phyloP scores from a whole-genome alignment of 1,140 invertebrate genomes.

The Gerris buenoi region DNA sequence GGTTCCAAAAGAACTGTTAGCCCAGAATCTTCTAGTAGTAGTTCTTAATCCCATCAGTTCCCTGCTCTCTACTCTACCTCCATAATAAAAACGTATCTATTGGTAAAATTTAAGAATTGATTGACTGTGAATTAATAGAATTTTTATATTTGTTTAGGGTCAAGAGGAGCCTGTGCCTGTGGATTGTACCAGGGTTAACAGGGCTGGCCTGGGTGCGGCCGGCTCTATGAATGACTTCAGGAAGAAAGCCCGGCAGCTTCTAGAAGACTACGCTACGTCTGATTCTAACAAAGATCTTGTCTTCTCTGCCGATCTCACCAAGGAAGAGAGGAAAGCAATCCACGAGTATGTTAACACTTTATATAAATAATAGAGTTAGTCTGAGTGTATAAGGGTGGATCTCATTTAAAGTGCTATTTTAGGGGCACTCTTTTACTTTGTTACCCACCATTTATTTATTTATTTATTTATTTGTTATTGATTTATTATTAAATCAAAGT shows the following conservation, averaged over 20 bases:
- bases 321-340: constrained; percentile 49
- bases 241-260: constrained; percentile 7
- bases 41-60: too few relatives aligned
- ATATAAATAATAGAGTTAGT: too few relatives aligned
- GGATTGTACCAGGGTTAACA: constrained; percentile 9
- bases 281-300: constrained; percentile 40
- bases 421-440: too few relatives aligned
- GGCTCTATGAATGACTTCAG: constrained; percentile 11
- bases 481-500: too few relatives aligned
- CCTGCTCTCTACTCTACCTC: too few relatives aligned
- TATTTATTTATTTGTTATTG: too few relatives aligned
- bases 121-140: neutral
- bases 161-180: neutral
- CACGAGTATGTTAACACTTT: constrained; percentile 40
- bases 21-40: too few relatives aligned
- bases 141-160: neutral
- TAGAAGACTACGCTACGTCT: constrained; percentile 35
- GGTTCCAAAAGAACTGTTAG: too few relatives aligned
- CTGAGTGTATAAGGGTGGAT: too few relatives aligned
- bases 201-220: constrained; percentile 28
- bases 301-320: constrained; percentile 51
- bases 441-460: too few relatives aligned
- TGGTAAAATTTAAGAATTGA: neutral
- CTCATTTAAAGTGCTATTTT: too few relatives aligned
- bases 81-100: constrained; percentile 25